Percentiles rank a stretch among this genome's conserved stretches.
phyloP scores from a whole-genome alignment of 2,888 invertebrate genomes.

The Arctia plantaginis region DNA sequence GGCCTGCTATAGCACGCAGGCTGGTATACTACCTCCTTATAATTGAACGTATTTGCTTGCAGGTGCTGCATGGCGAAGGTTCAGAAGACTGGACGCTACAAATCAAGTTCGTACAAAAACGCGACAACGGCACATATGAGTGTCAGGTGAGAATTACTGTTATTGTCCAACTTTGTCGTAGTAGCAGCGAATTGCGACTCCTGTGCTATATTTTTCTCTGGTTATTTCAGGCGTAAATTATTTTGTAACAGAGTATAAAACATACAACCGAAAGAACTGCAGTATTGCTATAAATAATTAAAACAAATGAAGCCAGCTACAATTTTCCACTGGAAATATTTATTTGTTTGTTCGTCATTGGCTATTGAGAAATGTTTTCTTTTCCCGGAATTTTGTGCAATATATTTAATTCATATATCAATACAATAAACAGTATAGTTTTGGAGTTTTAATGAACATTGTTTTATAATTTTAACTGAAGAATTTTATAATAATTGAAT shows the following conservation, averaged over 20 bases:
- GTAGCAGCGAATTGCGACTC: slow-evolving; percentile 11
- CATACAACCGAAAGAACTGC: background rate
- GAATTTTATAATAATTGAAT: no score
- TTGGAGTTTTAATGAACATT: no score
- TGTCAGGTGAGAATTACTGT: slow-evolving; percentile 90
- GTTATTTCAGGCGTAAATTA: background rate
- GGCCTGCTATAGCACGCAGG: no score
- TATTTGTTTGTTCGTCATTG: background rate
- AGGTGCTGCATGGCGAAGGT: slow-evolving; percentile 93
- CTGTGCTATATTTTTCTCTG: background rate
- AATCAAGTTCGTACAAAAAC: slow-evolving; percentile 96
- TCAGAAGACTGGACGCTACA: slow-evolving; percentile 97
- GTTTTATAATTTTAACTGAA: no score
- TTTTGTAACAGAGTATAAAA: background rate
- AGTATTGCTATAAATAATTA: background rate
- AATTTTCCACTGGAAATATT: background rate
- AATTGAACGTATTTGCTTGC: slow-evolving; percentile 33
- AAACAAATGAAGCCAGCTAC: background rate
- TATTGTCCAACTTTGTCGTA: slow-evolving; percentile 17
- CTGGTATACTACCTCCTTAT: no score
- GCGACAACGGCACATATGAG: slow-evolving; percentile 97
- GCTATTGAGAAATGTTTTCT: background rate
- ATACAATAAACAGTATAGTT: no score
- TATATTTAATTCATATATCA: no score
- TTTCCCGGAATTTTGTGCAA: background rate